Conservation (phyloP, 1,140 invertebrate species). For the Matsumurasca onukii region DNA sequence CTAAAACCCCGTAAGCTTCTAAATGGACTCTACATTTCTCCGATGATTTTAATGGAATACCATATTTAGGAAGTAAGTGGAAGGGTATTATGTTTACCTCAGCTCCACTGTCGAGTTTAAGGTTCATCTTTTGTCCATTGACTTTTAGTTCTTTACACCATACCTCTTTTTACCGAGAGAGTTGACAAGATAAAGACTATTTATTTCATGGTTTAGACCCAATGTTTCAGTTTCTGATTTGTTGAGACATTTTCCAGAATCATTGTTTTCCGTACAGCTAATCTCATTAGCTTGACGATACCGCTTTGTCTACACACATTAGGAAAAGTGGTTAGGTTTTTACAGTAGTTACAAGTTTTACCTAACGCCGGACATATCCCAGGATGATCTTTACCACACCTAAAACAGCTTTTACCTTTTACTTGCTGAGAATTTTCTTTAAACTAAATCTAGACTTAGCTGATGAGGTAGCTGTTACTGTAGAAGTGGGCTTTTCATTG, state of each 20-base stretch:
- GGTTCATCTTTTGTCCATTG: slow-evolving; percentile 15
- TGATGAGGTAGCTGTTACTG: not conserved
- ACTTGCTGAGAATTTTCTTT: not conserved
- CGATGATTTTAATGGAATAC: slow-evolving; percentile 18
- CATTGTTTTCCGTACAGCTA: too few relatives aligned
- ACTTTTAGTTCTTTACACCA: slow-evolving; percentile 26
- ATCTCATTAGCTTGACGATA: too few relatives aligned
- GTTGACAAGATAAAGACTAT: slow-evolving; percentile 24
- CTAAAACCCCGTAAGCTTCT: not conserved
- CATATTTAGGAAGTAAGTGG: slow-evolving; percentile 46
- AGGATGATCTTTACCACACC: slow-evolving; percentile 1
- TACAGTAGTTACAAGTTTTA: not conserved
- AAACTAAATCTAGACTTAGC: not conserved
- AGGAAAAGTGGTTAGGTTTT: not conserved
- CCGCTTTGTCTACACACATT: not conserved
- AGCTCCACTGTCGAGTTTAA: slow-evolving; percentile 20
- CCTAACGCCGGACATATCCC: not conserved
- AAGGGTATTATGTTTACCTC: slow-evolving; percentile 46
- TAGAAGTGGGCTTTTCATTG: not conserved
- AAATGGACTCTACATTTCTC: slow-evolving; percentile 10
- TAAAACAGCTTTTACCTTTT: slow-evolving; percentile 7
- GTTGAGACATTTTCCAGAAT: too few relatives aligned
- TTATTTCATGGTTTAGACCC: slow-evolving; percentile 12
- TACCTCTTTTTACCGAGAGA: slow-evolving; percentile 23
- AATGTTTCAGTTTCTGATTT: not conserved